phyloP scores from a whole-genome alignment of 2,888 invertebrate species.

The Gymnosoma rotundatum region DNA sequence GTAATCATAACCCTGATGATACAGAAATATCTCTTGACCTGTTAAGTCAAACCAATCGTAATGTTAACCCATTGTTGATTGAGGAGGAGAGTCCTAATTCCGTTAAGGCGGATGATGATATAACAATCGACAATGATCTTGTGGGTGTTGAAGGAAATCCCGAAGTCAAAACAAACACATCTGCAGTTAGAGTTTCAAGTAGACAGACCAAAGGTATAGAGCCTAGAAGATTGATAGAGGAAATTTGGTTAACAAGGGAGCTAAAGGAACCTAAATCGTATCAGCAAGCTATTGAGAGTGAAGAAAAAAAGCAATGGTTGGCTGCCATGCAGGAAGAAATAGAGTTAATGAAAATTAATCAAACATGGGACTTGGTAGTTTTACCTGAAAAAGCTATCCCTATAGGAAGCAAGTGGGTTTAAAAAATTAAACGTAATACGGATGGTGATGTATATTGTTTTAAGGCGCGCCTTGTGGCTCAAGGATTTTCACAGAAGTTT shows the following conservation, averaged over 20 bases:
- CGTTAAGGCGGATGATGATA: background rate
- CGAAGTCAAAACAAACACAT: background rate
- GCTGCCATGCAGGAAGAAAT: constrained; percentile 51
- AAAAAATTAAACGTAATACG: constrained; percentile 39
- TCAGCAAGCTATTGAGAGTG: constrained; percentile 22
- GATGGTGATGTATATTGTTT: constrained; percentile 58
- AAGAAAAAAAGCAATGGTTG: constrained; percentile 39
- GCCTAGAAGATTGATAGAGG: constrained; percentile 53
- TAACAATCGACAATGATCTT: constrained; percentile 32
- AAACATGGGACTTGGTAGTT: constrained; percentile 49
- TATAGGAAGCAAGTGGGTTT: constrained; percentile 71
- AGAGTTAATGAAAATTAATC: constrained; percentile 32
- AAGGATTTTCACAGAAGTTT: constrained; percentile 62
- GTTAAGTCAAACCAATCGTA: background rate
- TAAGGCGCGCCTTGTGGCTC: constrained; percentile 60
- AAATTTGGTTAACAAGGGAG: constrained; percentile 33
- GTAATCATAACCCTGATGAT: constrained; percentile 1
- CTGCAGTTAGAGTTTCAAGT: background rate
- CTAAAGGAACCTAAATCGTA: constrained; percentile 48
- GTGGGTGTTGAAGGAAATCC: background rate
- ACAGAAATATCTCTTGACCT: constrained; percentile 7
- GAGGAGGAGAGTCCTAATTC: constrained; percentile 18
- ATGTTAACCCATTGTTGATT: constrained; percentile 8
- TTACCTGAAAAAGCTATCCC: constrained; percentile 69
- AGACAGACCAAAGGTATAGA: no score